Evolutionary conservation across 1,140 invertebrate genomes (phyloP), one percentile per base, ranked within the genome.

Genomic region (Drosophila guanche): DNA sequence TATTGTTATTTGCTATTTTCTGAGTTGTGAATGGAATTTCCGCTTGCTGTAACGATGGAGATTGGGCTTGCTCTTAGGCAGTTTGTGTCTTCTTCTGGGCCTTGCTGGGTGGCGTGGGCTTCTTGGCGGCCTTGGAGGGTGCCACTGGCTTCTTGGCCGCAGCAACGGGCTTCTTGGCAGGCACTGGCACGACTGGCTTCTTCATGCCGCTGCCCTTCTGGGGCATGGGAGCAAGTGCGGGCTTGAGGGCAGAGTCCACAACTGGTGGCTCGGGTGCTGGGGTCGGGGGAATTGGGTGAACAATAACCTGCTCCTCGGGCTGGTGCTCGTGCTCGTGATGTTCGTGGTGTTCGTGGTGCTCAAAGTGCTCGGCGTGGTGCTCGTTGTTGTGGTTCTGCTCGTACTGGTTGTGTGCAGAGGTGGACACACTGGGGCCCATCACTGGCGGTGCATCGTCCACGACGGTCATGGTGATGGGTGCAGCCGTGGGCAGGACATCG

Each of bases 1-100:
- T 37, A 48, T 40, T 76, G 77, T 61, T 81, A 29, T 46, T 42
- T 75, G 76, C 61, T 83, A 83, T 83, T 86, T 86, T 20, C 16
- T 67, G 60, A 86, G 83, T 81, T 61, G 55, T 74, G 61, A 76
- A 88, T 79, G 83, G 76, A 86, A 83, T 88, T 88, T 88, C 83
- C 83, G 83, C 83, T 88, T 88, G 84, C 55, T 72, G 42, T 46
- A 71, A 40, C 55, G 51, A 37, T 68, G 47, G 41, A 41, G 53
- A 65, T 70, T 79, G 55, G 27, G 43, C 59, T 69, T 42, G 29
- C 46, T n/a, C 14, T 54, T 85, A 85, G 57, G 80, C 77, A 43
- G 52, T 23, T 14, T 72, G 22, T 25, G 79, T 50, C 46, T 88
- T 84, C 79, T 88, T 89, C 41, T 72, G 70, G 50, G 22, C 55